Conservation (phyloP, 1,140 invertebrate species). For the Matsumurasca onukii region DNA sequence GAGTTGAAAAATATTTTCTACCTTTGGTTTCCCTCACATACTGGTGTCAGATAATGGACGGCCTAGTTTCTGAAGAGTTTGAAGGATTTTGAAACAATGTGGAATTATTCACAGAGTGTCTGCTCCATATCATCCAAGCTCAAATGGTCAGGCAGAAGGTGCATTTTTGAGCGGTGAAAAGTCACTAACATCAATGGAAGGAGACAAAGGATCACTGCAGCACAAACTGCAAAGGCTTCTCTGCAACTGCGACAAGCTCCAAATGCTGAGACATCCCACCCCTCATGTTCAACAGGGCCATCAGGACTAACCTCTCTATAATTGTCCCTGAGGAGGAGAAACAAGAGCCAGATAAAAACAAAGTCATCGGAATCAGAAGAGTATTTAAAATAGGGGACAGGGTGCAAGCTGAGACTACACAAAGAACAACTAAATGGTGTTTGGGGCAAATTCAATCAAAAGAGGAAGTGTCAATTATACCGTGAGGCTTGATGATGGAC, state of each 20-base stretch:
- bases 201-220: neutral
- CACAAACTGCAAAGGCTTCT: neutral
- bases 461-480: no score
- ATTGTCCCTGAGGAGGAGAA: neutral
- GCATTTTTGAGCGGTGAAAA: neutral
- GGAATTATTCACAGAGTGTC: constrained; percentile 1
- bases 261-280: neutral
- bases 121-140: neutral
- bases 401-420: neutral
- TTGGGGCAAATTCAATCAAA: no score
- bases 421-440: neutral
- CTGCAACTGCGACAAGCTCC: neutral
- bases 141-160: neutral
- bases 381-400: neutral
- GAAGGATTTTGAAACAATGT: neutral
- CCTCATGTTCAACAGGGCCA: no score
- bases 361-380: neutral
- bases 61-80: neutral
- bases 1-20: neutral
- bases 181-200: neutral
- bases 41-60: neutral
- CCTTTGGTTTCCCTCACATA: neutral
- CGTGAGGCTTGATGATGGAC: no score
- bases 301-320: neutral
- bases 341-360: neutral